These are phyloP conservation scores for Mesochorus sp. DNA, from an alignment of 2,888 invertebrate species.

Conservation along the genomic window DNA sequence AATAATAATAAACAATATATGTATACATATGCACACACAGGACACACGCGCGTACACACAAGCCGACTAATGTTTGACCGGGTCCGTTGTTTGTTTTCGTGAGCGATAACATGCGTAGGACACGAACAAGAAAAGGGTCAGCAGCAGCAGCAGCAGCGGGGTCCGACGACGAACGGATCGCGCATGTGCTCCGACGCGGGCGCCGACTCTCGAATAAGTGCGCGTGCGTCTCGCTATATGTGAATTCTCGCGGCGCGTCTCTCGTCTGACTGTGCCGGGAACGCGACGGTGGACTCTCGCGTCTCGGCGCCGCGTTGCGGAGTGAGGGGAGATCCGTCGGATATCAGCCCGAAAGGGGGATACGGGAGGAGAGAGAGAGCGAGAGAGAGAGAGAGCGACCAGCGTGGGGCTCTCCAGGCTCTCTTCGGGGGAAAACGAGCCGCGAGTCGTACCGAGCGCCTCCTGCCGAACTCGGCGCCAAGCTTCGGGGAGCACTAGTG, in stretches of 20 bases:
- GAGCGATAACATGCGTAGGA: too few relatives aligned
- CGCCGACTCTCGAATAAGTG: conserved; percentile 37
- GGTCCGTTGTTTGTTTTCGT: not conserved
- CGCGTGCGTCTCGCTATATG: conserved; percentile 32
- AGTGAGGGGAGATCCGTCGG: conserved; percentile 76
- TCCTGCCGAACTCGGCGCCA: conserved; percentile 61
- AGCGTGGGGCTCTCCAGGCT: too few relatives aligned
- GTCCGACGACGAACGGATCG: conserved; percentile 38
- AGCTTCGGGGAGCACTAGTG: conserved; percentile 58
- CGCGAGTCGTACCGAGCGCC: conserved; percentile 62
- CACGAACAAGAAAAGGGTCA: conserved; percentile 11
- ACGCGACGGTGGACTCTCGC: conserved; percentile 60
- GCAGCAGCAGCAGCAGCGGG: too few relatives aligned
- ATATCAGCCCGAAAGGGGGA: conserved; percentile 55
- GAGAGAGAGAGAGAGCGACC: not conserved
- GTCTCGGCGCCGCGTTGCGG: conserved; percentile 73
- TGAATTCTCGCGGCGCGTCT: conserved; percentile 50
- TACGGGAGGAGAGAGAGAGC: conserved; percentile 65
- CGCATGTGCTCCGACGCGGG: conserved; percentile 64
- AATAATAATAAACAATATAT: too few relatives aligned
- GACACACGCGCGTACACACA: not conserved
- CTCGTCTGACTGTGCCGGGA: conserved; percentile 57
- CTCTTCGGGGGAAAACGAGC: conserved; percentile 5
- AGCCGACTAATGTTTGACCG: not conserved
- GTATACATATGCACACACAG: conserved; percentile 7